Percentiles rank a stretch among this genome's conserved stretches.
Conservation (phyloP, 2,113 vertebrate genomes). For the Lycaon pictus region DNA sequence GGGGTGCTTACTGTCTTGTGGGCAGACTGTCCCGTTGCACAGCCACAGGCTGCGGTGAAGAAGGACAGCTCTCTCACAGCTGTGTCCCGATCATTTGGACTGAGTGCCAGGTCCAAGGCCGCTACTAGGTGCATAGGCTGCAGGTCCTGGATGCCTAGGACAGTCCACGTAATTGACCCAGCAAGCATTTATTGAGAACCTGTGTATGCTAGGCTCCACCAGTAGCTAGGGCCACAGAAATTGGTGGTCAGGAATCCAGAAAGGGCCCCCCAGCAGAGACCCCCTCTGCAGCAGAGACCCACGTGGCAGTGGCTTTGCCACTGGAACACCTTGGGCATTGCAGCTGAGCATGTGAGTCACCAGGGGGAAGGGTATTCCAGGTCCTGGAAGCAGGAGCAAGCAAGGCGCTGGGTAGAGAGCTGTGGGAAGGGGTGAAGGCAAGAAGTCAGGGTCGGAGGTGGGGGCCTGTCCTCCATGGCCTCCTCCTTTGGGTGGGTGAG, state of each 20-base stretch:
- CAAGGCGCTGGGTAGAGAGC: not conserved
- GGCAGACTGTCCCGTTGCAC: fast-evolving
- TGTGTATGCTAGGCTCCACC: not conserved
- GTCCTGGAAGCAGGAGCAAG: not conserved
- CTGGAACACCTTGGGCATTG: fast-evolving
- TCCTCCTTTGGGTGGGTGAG: fast-evolving
- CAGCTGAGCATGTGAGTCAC: no score
- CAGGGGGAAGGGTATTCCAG: fast-evolving
- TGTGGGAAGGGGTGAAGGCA: not conserved
- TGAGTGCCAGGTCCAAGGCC: not conserved
- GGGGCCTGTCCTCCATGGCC: not conserved
- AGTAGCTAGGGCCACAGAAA: not conserved
- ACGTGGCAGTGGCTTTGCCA: not conserved
- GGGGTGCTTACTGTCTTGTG: fast-evolving
- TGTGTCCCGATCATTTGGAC: not conserved
- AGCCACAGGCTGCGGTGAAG: fast-evolving
- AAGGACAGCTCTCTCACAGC: fast-evolving
- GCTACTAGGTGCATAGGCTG: not conserved
- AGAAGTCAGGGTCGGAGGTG: not conserved
- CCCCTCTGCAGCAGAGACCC: no score
- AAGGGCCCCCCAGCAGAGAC: no score
- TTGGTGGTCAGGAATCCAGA: not conserved
- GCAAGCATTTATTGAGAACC: fast-evolving
- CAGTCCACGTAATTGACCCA: fast-evolving
- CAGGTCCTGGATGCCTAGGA: fast-evolving